Conservation (phyloP, 1,140 invertebrate genomes). For the Cecropterus lyciades region DNA sequence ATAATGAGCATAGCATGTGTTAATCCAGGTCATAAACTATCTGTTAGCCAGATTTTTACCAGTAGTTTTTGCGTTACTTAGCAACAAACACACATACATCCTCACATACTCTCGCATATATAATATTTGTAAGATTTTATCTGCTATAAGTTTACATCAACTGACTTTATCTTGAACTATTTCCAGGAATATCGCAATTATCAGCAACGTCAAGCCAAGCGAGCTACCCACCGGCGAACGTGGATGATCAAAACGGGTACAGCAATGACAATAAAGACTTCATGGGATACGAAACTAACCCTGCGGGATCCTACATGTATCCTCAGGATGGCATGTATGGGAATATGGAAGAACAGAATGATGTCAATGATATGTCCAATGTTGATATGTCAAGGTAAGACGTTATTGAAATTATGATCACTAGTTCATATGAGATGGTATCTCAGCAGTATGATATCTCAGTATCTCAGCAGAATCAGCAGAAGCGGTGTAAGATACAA, state of each 20-base stretch:
- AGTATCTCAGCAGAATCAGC: too few species aligned
- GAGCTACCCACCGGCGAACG: slow-evolving; percentile 73
- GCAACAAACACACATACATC: too few species aligned
- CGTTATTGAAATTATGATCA: slow-evolving; percentile 1
- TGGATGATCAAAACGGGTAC: slow-evolving; percentile 66
- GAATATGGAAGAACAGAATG: slow-evolving; percentile 49
- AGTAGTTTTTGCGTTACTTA: too few species aligned
- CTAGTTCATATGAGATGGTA: too few species aligned
- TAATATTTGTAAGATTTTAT: too few species aligned
- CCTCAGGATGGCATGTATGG: slow-evolving; percentile 72
- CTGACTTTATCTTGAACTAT: not conserved
- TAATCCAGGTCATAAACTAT: too few species aligned
- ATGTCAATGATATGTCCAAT: slow-evolving; percentile 58
- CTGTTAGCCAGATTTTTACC: too few species aligned
- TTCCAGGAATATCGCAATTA: slow-evolving; percentile 77
- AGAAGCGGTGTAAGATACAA: too few species aligned
- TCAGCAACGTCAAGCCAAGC: slow-evolving; percentile 77
- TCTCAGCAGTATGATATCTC: too few species aligned
- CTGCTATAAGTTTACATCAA: too few species aligned
- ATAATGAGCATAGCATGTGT: too few species aligned
- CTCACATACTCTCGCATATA: too few species aligned
- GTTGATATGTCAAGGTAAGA: slow-evolving; percentile 73
- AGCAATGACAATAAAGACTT: slow-evolving; percentile 66
- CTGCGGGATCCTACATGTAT: slow-evolving; percentile 69
- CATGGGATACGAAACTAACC: slow-evolving; percentile 82